Conservation (phyloP, 2,888 invertebrate species). For the Seira sanloemensis region DNA sequence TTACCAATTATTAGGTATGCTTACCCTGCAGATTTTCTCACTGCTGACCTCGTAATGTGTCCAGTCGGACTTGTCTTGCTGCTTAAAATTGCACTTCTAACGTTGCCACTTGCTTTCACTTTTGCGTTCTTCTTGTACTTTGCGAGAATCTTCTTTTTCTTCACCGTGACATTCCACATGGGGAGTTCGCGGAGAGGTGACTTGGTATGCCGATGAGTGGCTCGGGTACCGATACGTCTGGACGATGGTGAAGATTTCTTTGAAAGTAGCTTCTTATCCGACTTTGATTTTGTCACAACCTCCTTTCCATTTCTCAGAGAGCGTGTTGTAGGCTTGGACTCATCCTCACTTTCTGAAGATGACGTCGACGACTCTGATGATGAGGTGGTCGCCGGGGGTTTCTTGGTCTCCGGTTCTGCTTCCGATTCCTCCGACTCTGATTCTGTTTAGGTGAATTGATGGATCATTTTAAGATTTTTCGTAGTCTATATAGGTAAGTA, state of each 20-base stretch:
- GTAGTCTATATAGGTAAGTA: constrained; percentile 3
- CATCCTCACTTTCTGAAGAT: constrained; percentile 48
- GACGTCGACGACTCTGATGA: constrained; percentile 41
- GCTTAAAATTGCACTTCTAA: constrained; percentile 29
- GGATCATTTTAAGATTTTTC: not conserved
- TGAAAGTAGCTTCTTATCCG: constrained; percentile 31
- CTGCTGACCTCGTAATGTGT: constrained; percentile 37
- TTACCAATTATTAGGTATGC: not conserved
- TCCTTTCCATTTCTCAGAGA: constrained; percentile 70
- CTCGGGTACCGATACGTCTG: constrained; percentile 66
- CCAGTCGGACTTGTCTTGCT: constrained; percentile 22
- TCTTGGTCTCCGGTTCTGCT: constrained; percentile 28
- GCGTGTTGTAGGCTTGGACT: constrained; percentile 52
- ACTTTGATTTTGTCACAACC: constrained; percentile 52
- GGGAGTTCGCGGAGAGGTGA: constrained; percentile 73
- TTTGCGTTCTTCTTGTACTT: constrained; percentile 57
- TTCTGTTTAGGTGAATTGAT: constrained; percentile 3
- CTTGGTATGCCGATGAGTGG: constrained; percentile 67
- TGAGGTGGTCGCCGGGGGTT: constrained; percentile 18
- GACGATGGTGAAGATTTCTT: constrained; percentile 44
- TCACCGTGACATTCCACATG: constrained; percentile 67
- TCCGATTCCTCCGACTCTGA: constrained; percentile 37
- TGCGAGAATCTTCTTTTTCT: constrained; percentile 55
- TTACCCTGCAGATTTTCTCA: constrained; percentile 49
- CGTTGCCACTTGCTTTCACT: constrained; percentile 42